phyloP scores from a whole-genome alignment of 2,888 invertebrate genomes.

The Drosophila subsilvestris region DNA sequence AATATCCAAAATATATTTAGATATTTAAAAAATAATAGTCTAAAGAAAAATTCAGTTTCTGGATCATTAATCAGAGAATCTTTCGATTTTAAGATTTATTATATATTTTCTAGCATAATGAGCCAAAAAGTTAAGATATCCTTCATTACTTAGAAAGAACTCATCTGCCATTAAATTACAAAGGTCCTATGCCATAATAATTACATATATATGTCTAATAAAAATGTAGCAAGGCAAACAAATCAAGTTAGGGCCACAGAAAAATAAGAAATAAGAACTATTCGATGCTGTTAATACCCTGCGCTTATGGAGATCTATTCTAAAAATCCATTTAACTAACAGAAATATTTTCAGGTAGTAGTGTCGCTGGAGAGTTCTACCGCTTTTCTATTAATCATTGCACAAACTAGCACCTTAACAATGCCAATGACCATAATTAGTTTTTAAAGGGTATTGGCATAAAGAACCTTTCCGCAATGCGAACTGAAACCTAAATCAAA shows the following conservation, averaged over 20 bases:
- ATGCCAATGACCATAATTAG: too few species aligned
- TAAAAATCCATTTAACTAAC: too few species aligned
- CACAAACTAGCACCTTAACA: too few species aligned
- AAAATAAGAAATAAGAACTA: neutral
- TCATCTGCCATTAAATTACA: constrained; percentile 46
- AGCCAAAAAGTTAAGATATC: neutral
- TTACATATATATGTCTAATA: constrained; percentile 34
- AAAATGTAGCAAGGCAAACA: constrained; percentile 7
- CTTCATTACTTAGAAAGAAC: neutral
- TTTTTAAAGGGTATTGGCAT: neutral
- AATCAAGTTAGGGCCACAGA: constrained; percentile 4
- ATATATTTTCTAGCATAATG: neutral
- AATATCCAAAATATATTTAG: neutral
- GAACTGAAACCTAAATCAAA: constrained; percentile 9
- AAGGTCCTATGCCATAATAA: constrained; percentile 55
- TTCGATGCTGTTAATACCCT: neutral
- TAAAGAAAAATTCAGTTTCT: neutral
- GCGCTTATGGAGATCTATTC: neutral
- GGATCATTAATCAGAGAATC: too few species aligned
- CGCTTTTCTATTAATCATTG: too few species aligned
- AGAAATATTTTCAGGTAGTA: too few species aligned
- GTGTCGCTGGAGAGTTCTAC: too few species aligned
- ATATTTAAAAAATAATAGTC: neutral
- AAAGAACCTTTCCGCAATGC: constrained; percentile 4
- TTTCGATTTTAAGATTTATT: too few species aligned